Evolutionary conservation across 92 coral and sea anemone species (phyloP), one percentile per base, ranked within the genome.

Genomic region (Nematostella vectensis): DNA sequence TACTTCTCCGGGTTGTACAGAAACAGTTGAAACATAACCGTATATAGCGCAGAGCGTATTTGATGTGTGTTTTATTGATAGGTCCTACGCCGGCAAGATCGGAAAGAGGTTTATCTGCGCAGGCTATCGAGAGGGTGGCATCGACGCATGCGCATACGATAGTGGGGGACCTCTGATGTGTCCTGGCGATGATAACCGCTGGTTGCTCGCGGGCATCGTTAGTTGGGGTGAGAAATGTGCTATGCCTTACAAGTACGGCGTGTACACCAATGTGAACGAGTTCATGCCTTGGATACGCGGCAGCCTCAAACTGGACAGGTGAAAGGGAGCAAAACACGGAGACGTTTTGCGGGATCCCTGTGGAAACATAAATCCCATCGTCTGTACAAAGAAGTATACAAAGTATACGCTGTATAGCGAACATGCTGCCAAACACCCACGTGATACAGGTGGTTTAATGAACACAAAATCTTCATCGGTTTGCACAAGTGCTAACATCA

Each of bases 141-240:
- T 65, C 19, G 99, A 93, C 74, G 88, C 96, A 43, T 93, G 99
- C 75, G 70, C 74, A 18, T 87, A 77, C 65, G 99, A 93, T 43
- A 87, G 85, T 33, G 99, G 99, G 11, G 99, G 99, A 40, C 99
- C 99, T 69, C 85, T 93, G 80, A 79, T 79, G 61, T 93, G 99
- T 59, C 85, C 96, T 25, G 70, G 61, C 24, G 30, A 21, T 12
- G 71, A 62, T 45, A 82, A 82, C 29, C 68, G 83, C 18, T 93
- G 99, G 99, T 53, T 77, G 30, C 65, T 93, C 56, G 86, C 99
- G 24, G 99, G 99, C 8, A 93, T 93, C 19, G 81, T 93, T 31
- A 93, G 96, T 65, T 93, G 99, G 99, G 79, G 93, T 25, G 88
- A 75, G 59, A 75, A 65, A 53, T 93, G 99, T 52, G 99, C 83